Conservation (phyloP, 2,113 vertebrate species). For the Psettodes erumei region DNA sequence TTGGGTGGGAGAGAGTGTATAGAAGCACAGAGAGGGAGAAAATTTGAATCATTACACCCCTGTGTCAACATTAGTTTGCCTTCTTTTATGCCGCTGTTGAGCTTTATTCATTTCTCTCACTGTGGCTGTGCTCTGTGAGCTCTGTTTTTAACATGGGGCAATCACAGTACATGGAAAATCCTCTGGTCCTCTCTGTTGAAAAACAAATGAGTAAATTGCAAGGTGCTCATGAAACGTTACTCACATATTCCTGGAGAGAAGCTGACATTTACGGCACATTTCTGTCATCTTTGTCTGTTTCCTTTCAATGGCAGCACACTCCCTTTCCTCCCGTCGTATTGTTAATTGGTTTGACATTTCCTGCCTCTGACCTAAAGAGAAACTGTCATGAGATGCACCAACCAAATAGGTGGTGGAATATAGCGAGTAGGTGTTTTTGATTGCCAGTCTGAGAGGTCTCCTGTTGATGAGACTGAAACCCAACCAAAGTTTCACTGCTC, state of each 20-base stretch:
- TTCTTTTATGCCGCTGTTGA: conserved; percentile 44
- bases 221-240: neutral
- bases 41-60: conserved; percentile 65
- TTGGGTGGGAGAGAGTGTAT: conserved; percentile 54
- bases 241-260: neutral
- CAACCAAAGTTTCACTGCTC: neutral
- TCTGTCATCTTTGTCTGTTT: neutral
- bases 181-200: neutral
- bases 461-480: neutral
- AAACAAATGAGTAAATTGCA: conserved; percentile 6
- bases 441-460: conserved; percentile 43
- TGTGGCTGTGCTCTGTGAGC: conserved; percentile 21
- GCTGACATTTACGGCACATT: neutral
- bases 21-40: conserved; percentile 38
- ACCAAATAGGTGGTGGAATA: conserved; percentile 31
- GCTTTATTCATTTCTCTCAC: conserved; percentile 41
- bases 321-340: conserved; percentile 7
- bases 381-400: conserved; percentile 31
- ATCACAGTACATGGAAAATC: conserved; percentile 11
- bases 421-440: conserved; percentile 27
- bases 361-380: conserved; percentile 41
- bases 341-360: conserved; percentile 70
- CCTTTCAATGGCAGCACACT: neutral
- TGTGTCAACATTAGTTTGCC: conserved; percentile 71
- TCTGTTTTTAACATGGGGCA: conserved; percentile 27